Evolutionary conservation across 2,797 vertebrate species (phyloP).

Genomic region (Notoglanidium macrostoma): DNA sequence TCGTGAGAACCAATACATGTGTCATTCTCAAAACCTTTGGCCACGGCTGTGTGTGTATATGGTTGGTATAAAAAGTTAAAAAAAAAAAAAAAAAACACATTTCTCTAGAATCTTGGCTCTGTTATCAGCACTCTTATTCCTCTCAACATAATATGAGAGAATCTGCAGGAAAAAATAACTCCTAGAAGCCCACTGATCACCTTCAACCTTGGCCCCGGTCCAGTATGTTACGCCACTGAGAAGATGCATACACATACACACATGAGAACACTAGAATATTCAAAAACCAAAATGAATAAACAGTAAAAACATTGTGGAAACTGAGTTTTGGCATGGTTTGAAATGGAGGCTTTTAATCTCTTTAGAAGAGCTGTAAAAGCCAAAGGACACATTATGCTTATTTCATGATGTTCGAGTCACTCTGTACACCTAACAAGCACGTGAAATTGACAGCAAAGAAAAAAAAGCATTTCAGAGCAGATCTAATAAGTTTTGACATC

Average conservation of each 20-base stretch:
- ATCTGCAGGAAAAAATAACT: not conserved
- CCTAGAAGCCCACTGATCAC: not conserved
- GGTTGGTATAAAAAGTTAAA: not conserved
- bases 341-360: slow-evolving; percentile 10
- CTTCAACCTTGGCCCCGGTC: not conserved
- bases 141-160: not conserved
- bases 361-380: not conserved
- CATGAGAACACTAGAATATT: slow-evolving; percentile 25
- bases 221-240: not conserved
- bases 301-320: slow-evolving; percentile 13
- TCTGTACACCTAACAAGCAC: not conserved
- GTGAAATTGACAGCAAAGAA: not conserved
- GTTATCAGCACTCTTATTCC: not conserved
- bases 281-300: not conserved
- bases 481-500: not conserved
- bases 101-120: not conserved
- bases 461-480: not conserved
- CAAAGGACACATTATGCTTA: slow-evolving; percentile 2
- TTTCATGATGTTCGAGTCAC: not conserved
- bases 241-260: slow-evolving; percentile 7
- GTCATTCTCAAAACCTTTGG: no score
- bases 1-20: no score
- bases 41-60: no score
- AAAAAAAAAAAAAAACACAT: not conserved
- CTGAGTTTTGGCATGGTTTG: slow-evolving; percentile 3